Percentiles rank a stretch among this genome's conserved stretches.
These are phyloP conservation scores for Calosoma granatense DNA, from an alignment of 1,140 invertebrate species.

Conservation along the genomic window DNA sequence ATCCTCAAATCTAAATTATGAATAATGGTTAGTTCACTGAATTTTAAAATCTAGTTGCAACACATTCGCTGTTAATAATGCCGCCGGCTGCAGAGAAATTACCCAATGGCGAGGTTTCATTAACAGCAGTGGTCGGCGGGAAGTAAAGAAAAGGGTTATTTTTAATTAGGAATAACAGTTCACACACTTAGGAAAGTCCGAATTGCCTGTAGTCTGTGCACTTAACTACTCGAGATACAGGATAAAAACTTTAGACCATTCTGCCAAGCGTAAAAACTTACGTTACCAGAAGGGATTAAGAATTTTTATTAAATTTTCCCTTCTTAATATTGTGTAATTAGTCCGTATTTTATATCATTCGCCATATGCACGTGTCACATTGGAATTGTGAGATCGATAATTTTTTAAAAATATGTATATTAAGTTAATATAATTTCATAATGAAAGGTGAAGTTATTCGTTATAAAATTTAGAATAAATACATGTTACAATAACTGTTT, in stretches of 20 bases:
- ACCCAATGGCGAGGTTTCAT: background rate
- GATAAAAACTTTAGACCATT: too few species aligned
- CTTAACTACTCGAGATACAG: background rate
- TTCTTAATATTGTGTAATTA: background rate
- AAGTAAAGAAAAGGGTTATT: slow-evolving; percentile 1
- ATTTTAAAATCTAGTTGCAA: too few species aligned
- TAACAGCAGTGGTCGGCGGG: background rate
- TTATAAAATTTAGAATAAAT: too few species aligned
- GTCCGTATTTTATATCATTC: background rate
- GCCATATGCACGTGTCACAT: background rate
- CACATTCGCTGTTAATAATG: background rate
- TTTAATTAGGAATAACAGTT: slow-evolving; percentile 1
- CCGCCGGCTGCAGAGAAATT: background rate
- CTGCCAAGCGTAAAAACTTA: too few species aligned
- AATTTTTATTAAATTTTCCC: background rate
- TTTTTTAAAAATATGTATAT: too few species aligned
- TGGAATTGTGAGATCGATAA: too few species aligned
- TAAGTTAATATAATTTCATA: too few species aligned
- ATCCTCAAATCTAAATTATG: too few species aligned
- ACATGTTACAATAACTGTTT: too few species aligned
- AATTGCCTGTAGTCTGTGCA: background rate
- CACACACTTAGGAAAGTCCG: background rate
- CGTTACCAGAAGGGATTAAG: too few species aligned
- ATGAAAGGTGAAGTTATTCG: too few species aligned
- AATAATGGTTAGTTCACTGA: too few species aligned